phyloP scores from a whole-genome alignment of 2,113 vertebrate genomes.

The Globicephala melas region DNA sequence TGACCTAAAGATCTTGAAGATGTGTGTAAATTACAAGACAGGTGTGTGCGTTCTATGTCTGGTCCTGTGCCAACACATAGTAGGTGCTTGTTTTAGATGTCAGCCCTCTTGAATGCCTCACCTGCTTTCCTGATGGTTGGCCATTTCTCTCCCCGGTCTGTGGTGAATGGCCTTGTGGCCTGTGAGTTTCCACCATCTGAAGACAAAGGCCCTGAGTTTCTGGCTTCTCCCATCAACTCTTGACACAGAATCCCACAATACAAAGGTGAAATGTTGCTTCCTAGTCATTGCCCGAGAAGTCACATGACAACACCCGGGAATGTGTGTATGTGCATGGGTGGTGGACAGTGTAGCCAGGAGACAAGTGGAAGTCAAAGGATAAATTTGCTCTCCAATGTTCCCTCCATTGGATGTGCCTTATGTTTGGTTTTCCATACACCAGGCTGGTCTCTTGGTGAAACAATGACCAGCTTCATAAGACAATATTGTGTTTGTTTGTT shows the following conservation, averaged over 20 bases:
- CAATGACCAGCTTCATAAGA: neutral
- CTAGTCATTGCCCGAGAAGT: neutral
- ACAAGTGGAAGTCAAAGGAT: neutral
- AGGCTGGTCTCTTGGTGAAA: neutral
- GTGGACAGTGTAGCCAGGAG: neutral
- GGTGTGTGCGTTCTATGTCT: accelerated
- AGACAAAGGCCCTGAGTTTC: neutral
- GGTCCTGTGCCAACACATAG: too few species aligned
- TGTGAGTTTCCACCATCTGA: neutral
- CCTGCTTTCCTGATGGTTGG: neutral
- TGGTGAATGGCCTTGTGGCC: neutral
- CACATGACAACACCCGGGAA: neutral
- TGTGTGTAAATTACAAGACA: neutral
- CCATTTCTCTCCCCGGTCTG: neutral
- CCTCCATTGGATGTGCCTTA: neutral
- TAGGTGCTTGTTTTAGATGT: too few species aligned
- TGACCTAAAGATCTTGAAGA: neutral
- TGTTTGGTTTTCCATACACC: neutral
- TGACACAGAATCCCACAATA: neutral
- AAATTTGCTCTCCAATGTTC: neutral
- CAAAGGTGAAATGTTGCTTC: neutral
- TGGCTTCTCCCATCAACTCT: neutral
- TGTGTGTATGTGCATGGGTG: neutral
- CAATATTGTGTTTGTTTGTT: neutral
- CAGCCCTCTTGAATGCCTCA: neutral